These are phyloP conservation scores for Cheirogaleus medius DNA, from an alignment of 2,113 vertebrate species.

Conservation along the genomic window DNA sequence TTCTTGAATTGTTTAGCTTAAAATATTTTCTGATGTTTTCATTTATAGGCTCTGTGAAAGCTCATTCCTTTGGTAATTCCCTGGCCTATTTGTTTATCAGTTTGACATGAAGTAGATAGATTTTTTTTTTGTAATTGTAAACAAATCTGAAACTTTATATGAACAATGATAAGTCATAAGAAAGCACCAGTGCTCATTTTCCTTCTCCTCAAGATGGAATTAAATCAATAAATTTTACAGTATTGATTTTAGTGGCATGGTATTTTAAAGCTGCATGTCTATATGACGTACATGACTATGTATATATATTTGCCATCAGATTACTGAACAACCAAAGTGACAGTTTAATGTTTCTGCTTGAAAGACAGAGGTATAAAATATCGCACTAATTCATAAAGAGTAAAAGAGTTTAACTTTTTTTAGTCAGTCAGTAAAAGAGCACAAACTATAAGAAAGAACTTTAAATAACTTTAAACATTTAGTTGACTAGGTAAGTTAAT, in stretches of 20 bases:
- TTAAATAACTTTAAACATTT: neutral
- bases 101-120: constrained; percentile 38
- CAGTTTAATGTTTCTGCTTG: constrained; percentile 41
- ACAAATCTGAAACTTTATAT: constrained; percentile 59
- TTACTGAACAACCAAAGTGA: constrained; percentile 19
- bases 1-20: neutral
- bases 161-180: constrained; percentile 2
- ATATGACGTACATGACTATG: neutral
- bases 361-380: constrained; percentile 42
- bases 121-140: constrained; percentile 54
- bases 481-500: neutral
- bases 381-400: constrained; percentile 10
- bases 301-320: constrained; percentile 17
- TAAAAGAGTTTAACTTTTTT: neutral
- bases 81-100: neutral
- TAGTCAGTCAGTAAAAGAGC: neutral
- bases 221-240: constrained; percentile 77
- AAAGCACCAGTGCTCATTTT: constrained; percentile 45
- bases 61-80: neutral
- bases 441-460: neutral
- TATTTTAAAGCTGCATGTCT: constrained; percentile 53
- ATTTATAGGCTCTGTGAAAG: neutral
- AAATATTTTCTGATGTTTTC: constrained; percentile 7
- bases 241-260: constrained; percentile 57
- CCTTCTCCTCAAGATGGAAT: constrained; percentile 66